Evolutionary conservation across 1,140 invertebrate species (phyloP).

Genomic region (Calephelis virginiensis): DNA sequence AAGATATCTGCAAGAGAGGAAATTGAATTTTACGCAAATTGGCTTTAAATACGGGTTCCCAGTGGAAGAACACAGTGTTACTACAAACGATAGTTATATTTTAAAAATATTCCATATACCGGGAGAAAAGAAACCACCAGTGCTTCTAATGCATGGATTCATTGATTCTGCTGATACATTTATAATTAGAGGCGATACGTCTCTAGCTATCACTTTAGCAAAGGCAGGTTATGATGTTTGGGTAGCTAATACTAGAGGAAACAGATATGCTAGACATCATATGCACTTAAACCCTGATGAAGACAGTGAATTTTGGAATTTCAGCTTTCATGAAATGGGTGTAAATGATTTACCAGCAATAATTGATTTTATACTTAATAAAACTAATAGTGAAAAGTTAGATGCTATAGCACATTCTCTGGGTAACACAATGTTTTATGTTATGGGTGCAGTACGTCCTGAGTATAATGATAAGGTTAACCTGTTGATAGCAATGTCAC

Average conservation of each 20-base stretch:
- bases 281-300: constrained; percentile 60
- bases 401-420: constrained; percentile 71
- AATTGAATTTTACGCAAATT: neutral
- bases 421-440: constrained; percentile 81
- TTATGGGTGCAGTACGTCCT: constrained; percentile 80
- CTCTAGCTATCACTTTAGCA: constrained; percentile 61
- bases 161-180: constrained; percentile 83
- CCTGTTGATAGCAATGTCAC: constrained; percentile 81
- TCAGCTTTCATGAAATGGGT: constrained; percentile 81
- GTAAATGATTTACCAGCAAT: constrained; percentile 82
- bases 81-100: constrained; percentile 83
- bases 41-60: constrained; percentile 66
- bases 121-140: constrained; percentile 46
- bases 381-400: constrained; percentile 68
- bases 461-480: constrained; percentile 81
- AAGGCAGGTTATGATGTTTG: constrained; percentile 83
- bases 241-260: constrained; percentile 85
- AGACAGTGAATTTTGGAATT: constrained; percentile 79
- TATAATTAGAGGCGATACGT: constrained; percentile 76
- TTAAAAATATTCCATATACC: constrained; percentile 82
- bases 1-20: neutral
- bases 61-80: constrained; percentile 73
- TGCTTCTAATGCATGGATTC: constrained; percentile 87
- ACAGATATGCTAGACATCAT: constrained; percentile 81
- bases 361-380: constrained; percentile 80